These are phyloP conservation scores for Blomia tropicalis DNA, from an alignment of 2,888 invertebrate genomes.

Conservation along the genomic window DNA sequence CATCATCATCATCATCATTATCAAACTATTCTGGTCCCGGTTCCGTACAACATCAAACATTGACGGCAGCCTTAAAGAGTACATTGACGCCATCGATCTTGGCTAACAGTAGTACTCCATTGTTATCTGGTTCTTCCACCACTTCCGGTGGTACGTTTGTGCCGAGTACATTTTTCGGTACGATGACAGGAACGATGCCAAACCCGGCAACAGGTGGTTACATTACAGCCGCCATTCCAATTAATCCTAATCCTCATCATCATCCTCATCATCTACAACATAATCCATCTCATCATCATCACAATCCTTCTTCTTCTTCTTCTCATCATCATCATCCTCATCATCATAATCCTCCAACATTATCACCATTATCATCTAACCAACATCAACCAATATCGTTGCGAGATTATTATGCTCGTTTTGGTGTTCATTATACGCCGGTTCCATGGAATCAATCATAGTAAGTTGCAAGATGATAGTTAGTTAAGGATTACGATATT, in stretches of 20 bases:
- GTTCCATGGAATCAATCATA: slow-evolving; percentile 27
- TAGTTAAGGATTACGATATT: neutral
- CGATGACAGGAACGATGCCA: neutral
- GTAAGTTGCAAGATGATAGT: slow-evolving; percentile 22
- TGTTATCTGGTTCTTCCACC: no score
- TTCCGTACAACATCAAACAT: neutral
- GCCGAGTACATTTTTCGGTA: neutral
- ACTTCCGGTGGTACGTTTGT: neutral
- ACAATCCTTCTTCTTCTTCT: no score
- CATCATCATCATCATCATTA: neutral
- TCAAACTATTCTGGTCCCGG: neutral
- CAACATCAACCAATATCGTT: neutral
- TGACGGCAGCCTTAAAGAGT: neutral
- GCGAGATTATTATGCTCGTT: slow-evolving; percentile 4
- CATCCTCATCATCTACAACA: neutral
- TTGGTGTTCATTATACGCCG: slow-evolving; percentile 18
- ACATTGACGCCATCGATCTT: neutral
- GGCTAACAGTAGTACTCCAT: neutral
- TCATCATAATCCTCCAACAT: no score
- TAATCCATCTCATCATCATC: neutral
- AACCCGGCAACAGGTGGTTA: neutral
- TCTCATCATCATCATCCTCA: no score
- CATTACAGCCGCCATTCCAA: neutral
- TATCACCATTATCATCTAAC: no score
- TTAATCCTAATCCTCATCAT: no score